These are phyloP conservation scores for Dilophus febrilis DNA, from an alignment of 2,888 invertebrate species.

Conservation along the genomic window DNA sequence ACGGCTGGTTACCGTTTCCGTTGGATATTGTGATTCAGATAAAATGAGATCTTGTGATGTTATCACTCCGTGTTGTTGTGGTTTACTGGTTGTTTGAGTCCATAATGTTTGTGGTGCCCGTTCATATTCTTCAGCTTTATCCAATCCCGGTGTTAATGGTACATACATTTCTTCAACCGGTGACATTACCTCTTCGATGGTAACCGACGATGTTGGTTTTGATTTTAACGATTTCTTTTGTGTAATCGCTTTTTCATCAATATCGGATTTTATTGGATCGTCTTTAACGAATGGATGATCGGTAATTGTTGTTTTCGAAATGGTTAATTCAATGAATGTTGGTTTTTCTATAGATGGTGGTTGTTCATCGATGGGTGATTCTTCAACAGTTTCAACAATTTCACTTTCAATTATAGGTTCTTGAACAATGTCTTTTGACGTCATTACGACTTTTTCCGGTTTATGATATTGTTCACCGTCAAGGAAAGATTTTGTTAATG, in stretches of 20 bases:
- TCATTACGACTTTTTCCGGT: neutral
- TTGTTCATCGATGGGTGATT: too few species aligned
- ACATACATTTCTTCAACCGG: conserved; percentile 30
- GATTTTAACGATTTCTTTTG: conserved; percentile 4
- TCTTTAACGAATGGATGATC: conserved; percentile 13
- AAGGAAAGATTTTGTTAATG: neutral
- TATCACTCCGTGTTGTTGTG: too few species aligned
- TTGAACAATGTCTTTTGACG: too few species aligned
- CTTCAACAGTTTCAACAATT: neutral
- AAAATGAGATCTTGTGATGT: conserved; percentile 6
- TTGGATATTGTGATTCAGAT: conserved; percentile 6
- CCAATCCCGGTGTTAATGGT: conserved; percentile 33
- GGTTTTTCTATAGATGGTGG: too few species aligned
- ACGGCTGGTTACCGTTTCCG: conserved; percentile 5
- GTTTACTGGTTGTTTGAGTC: conserved; percentile 13
- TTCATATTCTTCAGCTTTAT: conserved; percentile 14
- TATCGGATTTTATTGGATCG: neutral
- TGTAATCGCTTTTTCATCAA: conserved; percentile 6
- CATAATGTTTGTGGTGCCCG: conserved; percentile 18
- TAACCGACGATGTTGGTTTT: conserved; percentile 32
- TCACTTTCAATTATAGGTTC: neutral
- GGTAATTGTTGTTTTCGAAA: conserved; percentile 21
- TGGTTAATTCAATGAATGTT: conserved; percentile 19
- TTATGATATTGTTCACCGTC: conserved; percentile 6
- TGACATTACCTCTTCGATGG: conserved; percentile 35